phyloP scores from a whole-genome alignment of 1,140 invertebrate species.

The Lepidurus packardi region DNA sequence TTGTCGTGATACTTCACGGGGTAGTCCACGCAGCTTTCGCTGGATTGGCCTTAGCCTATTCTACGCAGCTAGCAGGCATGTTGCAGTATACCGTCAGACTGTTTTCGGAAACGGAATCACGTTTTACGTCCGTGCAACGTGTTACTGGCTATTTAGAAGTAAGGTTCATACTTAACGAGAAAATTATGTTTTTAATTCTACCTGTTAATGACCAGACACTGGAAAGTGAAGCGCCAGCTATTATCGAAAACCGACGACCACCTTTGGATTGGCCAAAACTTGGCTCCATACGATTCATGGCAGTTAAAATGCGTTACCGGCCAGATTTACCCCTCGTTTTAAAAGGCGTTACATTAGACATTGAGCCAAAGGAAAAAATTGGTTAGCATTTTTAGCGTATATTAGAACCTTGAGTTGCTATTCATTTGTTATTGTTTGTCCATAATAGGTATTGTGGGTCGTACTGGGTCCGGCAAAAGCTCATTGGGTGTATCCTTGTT shows the following conservation, averaged over 20 bases:
- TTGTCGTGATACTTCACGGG: conserved; percentile 54
- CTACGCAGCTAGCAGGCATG: conserved; percentile 58
- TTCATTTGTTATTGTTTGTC: conserved; percentile 30
- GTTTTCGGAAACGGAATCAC: conserved; percentile 58
- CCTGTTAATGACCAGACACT: conserved; percentile 35
- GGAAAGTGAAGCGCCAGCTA: conserved; percentile 39
- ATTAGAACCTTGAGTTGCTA: not conserved
- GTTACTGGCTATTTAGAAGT: conserved; percentile 49
- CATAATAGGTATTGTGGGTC: conserved; percentile 55
- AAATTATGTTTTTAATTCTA: conserved; percentile 17
- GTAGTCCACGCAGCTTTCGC: conserved; percentile 55
- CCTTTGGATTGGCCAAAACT: conserved; percentile 51
- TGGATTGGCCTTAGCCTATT: conserved; percentile 61
- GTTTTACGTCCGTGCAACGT: conserved; percentile 60
- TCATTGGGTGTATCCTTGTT: conserved; percentile 54
- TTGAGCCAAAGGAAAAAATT: conserved; percentile 55
- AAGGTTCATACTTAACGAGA: not conserved
- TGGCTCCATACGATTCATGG: conserved; percentile 52
- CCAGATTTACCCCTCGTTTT: conserved; percentile 48
- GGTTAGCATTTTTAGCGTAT: conserved; percentile 35
- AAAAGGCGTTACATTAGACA: conserved; percentile 51
- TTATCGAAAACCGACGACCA: conserved; percentile 41
- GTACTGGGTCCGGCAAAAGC: conserved; percentile 59
- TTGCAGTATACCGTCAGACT: conserved; percentile 62
- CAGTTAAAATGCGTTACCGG: conserved; percentile 52